A percentile compares a stretch with the other conserved stretches of the same genome.
These are phyloP conservation scores for Diabrotica virgifera DNA, from an alignment of 1,140 invertebrate species.

Conservation along the genomic window DNA sequence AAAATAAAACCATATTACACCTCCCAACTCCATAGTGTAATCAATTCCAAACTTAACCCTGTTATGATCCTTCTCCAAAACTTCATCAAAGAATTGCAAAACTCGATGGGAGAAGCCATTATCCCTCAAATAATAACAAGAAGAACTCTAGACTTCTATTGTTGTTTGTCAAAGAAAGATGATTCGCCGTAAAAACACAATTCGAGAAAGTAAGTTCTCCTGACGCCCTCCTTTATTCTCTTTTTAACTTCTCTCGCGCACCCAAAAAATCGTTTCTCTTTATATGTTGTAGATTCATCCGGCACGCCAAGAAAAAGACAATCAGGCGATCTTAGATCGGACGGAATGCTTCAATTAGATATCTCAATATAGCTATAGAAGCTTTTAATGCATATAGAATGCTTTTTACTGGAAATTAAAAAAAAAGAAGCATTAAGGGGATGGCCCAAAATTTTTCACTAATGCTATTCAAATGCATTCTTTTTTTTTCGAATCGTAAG, in stretches of 20 bases:
- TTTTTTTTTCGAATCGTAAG: no score
- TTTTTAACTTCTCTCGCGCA: neutral
- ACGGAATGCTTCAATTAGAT: no score
- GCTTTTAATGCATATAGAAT: no score
- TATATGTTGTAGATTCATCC: neutral
- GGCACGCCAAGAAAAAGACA: neutral
- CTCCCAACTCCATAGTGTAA: neutral
- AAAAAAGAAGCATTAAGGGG: no score
- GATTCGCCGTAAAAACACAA: neutral
- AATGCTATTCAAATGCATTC: no score
- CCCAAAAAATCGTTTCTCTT: conserved; percentile 1
- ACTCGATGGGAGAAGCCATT: neutral
- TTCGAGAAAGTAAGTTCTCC: conserved; percentile 2
- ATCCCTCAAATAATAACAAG: neutral
- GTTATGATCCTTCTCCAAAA: neutral
- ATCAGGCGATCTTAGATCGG: neutral
- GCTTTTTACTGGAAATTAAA: no score
- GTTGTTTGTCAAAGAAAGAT: conserved; percentile 2
- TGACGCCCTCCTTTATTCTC: neutral
- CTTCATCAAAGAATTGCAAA: neutral
- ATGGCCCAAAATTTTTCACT: no score
- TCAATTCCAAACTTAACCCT: conserved; percentile 2
- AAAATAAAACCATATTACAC: neutral
- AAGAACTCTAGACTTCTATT: neutral
- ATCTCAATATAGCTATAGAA: no score